phyloP scores from a whole-genome alignment of 2,797 vertebrate genomes.

The Trichosurus vulpecula region DNA sequence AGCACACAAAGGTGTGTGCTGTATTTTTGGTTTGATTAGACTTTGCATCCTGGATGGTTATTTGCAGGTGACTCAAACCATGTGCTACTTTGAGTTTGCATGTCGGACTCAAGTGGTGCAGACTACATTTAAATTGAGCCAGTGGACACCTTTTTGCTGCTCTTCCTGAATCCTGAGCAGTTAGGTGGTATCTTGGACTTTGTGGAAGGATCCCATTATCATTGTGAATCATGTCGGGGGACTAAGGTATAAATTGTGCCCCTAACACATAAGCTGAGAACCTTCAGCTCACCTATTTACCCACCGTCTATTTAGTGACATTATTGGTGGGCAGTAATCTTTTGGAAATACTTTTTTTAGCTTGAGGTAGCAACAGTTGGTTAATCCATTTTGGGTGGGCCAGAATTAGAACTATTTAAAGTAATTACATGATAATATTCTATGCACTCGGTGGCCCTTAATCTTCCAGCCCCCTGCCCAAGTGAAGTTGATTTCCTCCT shows the following conservation, averaged over 20 bases:
- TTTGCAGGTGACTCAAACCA: background rate
- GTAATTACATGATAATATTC: background rate
- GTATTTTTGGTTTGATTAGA: background rate
- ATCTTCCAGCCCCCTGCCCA: background rate
- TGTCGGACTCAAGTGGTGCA: background rate
- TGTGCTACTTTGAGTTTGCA: background rate
- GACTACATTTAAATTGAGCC: background rate
- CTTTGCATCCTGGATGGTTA: background rate
- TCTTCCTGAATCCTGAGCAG: background rate
- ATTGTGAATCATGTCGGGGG: background rate
- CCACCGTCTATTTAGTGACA: background rate
- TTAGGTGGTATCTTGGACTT: background rate
- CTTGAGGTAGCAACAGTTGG: background rate
- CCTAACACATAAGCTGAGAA: background rate
- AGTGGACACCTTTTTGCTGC: background rate
- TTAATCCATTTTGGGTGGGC: background rate
- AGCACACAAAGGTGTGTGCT: background rate
- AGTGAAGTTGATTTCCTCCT: background rate
- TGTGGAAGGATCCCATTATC: background rate
- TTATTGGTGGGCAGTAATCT: background rate
- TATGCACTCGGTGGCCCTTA: background rate
- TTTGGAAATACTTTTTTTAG: background rate
- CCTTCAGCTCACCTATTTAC: background rate
- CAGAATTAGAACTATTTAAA: background rate
- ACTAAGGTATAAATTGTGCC: background rate